These are phyloP conservation scores for Torymus auratus DNA, from an alignment of 2,888 invertebrate genomes.

Conservation along the genomic window DNA sequence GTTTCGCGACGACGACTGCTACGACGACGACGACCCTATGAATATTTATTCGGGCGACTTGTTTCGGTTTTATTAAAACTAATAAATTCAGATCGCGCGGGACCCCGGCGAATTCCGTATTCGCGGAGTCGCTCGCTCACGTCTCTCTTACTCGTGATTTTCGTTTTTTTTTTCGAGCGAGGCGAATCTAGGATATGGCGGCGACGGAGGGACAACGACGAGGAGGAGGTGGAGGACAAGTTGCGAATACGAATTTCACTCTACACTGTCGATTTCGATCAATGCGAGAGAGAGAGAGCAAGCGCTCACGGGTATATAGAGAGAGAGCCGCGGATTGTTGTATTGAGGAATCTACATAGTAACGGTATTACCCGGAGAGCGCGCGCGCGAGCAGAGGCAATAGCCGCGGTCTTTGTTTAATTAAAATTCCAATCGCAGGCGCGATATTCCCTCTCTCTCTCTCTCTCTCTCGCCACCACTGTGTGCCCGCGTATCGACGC, in stretches of 20 bases:
- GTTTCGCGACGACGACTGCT: slow-evolving; percentile 55
- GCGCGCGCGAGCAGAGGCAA: neutral
- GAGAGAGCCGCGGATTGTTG: slow-evolving; percentile 22
- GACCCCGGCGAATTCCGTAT: slow-evolving; percentile 32
- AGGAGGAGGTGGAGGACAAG: neutral
- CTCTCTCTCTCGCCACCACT: no score
- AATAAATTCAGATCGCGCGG: slow-evolving; percentile 66
- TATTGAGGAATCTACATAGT: slow-evolving; percentile 48
- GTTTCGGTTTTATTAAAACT: slow-evolving; percentile 73
- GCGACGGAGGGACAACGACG: slow-evolving; percentile 3
- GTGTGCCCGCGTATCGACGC: neutral
- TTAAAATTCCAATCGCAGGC: slow-evolving; percentile 53
- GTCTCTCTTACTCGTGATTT: neutral
- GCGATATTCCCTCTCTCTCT: slow-evolving; percentile 19
- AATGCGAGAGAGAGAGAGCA: neutral
- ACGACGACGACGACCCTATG: slow-evolving; percentile 62
- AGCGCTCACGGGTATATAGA: no score
- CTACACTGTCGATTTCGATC: slow-evolving; percentile 45
- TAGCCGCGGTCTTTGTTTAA: slow-evolving; percentile 50
- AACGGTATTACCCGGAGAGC: slow-evolving; percentile 30
- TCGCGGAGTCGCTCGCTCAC: slow-evolving; percentile 7
- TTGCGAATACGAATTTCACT: slow-evolving; percentile 3
- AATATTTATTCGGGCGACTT: slow-evolving; percentile 70
- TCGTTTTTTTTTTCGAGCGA: neutral
- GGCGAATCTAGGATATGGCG: slow-evolving; percentile 33